Conservation (phyloP, 2,797 vertebrate species). For the Synanceia verrucosa region DNA sequence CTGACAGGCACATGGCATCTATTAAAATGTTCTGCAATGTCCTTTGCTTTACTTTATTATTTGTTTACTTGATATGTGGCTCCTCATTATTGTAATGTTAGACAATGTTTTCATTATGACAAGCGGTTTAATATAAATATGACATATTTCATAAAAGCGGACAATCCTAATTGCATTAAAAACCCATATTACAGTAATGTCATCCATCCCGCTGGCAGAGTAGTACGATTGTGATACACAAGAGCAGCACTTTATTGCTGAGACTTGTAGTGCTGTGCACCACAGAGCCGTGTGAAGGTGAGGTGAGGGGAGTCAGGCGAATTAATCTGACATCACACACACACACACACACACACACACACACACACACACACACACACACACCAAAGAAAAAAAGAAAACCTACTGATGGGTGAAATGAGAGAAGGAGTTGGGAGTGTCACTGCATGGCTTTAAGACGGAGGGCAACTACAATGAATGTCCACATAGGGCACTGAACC, state of each 20-base stretch:
- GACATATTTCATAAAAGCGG: neutral
- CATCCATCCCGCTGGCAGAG: neutral
- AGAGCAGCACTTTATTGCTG: constrained; percentile 16
- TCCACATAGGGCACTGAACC: constrained; percentile 36
- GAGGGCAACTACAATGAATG: constrained; percentile 42
- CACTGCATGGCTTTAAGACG: constrained; percentile 54
- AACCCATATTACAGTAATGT: neutral
- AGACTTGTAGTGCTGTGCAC: constrained; percentile 31
- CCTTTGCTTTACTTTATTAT: neutral
- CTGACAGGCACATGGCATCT: neutral
- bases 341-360: constrained; percentile 12
- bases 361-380: constrained; percentile 9
- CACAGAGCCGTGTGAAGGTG: constrained; percentile 37
- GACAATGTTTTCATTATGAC: neutral
- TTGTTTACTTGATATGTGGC: neutral
- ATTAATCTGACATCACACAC: constrained; percentile 30
- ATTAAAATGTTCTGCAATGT: neutral
- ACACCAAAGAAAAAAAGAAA: constrained; percentile 25
- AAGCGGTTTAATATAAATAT: neutral
- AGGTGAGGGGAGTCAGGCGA: constrained; percentile 33
- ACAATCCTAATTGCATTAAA: neutral
- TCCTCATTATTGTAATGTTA: neutral
- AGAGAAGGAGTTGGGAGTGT: constrained; percentile 69
- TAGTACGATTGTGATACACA: neutral
- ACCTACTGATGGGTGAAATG: constrained; percentile 74